phyloP scores from a whole-genome alignment of 2,113 vertebrate genomes.

The Meleagris gallopavo region DNA sequence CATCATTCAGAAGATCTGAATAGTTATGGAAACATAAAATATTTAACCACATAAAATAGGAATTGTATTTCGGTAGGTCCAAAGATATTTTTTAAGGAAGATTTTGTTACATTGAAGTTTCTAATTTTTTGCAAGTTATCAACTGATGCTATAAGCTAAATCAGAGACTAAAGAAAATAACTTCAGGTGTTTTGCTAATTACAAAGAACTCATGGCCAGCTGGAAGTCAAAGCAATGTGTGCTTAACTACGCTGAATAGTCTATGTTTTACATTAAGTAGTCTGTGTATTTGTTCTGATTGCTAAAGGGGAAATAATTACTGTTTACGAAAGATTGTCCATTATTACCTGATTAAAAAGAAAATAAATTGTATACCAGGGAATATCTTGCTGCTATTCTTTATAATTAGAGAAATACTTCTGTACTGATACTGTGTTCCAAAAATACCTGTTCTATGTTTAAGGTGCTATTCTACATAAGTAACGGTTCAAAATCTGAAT shows the following conservation, averaged over 20 bases:
- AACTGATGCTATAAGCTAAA: neutral
- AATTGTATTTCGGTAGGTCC: neutral
- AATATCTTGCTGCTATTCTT: neutral
- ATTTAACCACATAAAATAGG: neutral
- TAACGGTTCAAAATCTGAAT: neutral
- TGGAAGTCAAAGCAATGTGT: constrained; percentile 43
- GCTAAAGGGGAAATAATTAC: constrained; percentile 44
- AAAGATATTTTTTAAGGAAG: neutral
- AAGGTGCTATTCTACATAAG: neutral
- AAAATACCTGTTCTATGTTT: neutral
- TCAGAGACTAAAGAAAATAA: neutral
- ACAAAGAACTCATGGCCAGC: constrained; percentile 13
- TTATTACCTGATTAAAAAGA: constrained; percentile 24
- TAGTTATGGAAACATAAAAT: neutral
- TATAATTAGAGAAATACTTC: neutral
- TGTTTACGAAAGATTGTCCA: constrained; percentile 37
- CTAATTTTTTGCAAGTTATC: neutral
- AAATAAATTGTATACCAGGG: neutral
- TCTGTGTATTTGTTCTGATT: constrained; percentile 42
- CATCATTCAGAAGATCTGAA: neutral
- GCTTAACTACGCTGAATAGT: constrained; percentile 15
- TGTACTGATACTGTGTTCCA: neutral
- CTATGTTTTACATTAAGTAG: neutral
- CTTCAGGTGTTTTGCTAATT: constrained; percentile 20
- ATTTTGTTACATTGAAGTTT: neutral